Base-by-base conservation (phyloP, 2,888 invertebrate genomes). In the Platerodrilus igneus region DNA sequence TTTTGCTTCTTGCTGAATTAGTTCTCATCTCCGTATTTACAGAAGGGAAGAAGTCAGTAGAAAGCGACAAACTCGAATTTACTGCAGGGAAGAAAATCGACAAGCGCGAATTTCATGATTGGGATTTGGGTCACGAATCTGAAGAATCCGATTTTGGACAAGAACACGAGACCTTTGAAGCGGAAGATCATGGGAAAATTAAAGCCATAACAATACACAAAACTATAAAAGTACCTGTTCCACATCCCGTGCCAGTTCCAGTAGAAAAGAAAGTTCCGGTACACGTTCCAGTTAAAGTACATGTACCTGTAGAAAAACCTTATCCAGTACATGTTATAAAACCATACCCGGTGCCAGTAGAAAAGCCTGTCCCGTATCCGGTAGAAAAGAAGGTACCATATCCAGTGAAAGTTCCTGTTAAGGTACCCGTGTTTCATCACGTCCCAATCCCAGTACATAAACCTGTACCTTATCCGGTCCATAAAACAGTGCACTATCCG, bases 201-300 rank as follows among this genome's bases (percentile, higher is more conserved):
- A 37, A 37, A 7, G 55, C 62, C 49, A 71, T 80, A 62, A 81
- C 81, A 28, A 69, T 81, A 29, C 73, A 78, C 47, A 81, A 80
- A 63, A 77, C 77, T 51, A 72, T 78, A 28, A 75, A 72, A 19
- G 70, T 75, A 48, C 77, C 69, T 19, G 69, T 71, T 40, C 74
- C 74, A 50, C 46, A 84, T 65, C 84, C 85, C 29, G 84, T 84
- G 3, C 72, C 72, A 15, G 55, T 58, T 15, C 60, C 56, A 16
- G 56, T 67, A 8, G 83, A 83, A 66, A 85, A 81, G 72, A 79
- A 76, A 62, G 78, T 84, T 41, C 81, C 79, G 48, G 52, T 65
- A 4, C 58, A 61, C 26, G 58, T 59, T 26, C 62, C 65, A 10
- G 64, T 67, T 1, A 77, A 64, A 36, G 53, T 58, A 13, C 47